Evolutionary conservation across 2,888 invertebrate species (phyloP).

Genomic region (Hyposoter didymator): DNA sequence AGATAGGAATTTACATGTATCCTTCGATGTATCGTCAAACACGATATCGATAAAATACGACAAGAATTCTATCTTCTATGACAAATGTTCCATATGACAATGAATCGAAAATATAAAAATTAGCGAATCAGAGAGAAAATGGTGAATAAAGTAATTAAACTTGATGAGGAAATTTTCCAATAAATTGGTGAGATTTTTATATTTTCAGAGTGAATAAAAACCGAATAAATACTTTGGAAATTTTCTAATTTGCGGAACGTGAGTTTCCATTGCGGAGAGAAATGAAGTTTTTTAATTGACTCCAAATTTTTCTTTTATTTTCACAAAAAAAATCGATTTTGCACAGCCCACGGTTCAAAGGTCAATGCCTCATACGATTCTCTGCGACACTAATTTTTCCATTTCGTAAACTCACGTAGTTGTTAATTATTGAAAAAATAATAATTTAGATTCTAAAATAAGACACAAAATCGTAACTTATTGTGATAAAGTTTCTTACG

Average conservation of each 20-base stretch:
- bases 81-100: background rate
- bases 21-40: conserved; percentile 16
- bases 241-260: no score
- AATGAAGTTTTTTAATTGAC: no score
- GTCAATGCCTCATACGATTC: no score
- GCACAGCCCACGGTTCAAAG: no score
- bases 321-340: no score
- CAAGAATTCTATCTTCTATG: background rate
- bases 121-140: background rate
- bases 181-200: background rate
- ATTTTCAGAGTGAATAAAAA: no score
- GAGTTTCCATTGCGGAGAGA: no score
- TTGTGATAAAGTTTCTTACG: background rate
- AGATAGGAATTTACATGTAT: conserved; percentile 32
- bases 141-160: background rate
- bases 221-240: no score
- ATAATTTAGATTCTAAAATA: background rate
- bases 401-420: background rate
- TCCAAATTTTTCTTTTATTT: no score
- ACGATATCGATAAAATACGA: conserved; percentile 36
- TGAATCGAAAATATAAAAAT: background rate
- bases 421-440: background rate
- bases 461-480: background rate
- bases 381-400: no score
- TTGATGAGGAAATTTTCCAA: background rate